Conservation (phyloP, 2,113 vertebrate genomes). For the Phainopepla nitens region DNA sequence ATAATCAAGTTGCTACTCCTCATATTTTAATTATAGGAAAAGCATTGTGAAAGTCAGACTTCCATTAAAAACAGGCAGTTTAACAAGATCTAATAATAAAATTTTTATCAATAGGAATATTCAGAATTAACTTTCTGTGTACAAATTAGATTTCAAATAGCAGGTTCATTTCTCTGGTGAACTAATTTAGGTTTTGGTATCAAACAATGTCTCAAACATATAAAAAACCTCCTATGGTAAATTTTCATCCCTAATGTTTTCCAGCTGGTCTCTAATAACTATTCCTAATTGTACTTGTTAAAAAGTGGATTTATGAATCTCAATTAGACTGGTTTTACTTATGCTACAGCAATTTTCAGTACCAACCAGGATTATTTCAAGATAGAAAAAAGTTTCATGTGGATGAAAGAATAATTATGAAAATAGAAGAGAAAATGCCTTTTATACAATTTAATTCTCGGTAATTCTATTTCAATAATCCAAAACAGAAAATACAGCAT, state of each 20-base stretch:
- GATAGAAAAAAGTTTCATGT: conserved; percentile 48
- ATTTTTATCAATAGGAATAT: conserved; percentile 62
- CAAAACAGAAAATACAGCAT: conserved; percentile 19
- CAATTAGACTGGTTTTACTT: conserved; percentile 68
- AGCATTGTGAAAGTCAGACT: conserved; percentile 34
- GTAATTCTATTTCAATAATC: conserved; percentile 44
- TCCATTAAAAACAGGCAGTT: conserved; percentile 39
- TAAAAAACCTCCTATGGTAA: conserved; percentile 56
- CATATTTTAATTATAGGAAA: conserved; percentile 60
- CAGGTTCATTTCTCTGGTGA: conserved; percentile 55
- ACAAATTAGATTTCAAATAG: conserved; percentile 61
- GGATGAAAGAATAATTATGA: conserved; percentile 68
- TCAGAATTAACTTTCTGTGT: conserved; percentile 57
- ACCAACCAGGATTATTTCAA: conserved; percentile 35
- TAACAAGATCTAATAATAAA: conserved; percentile 53
- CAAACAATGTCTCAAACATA: conserved; percentile 53
- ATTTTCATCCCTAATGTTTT: conserved; percentile 60
- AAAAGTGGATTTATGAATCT: conserved; percentile 76
- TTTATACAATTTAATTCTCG: conserved; percentile 40
- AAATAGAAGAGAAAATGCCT: conserved; percentile 63
- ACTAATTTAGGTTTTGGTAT: conserved; percentile 58
- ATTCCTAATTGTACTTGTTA: conserved; percentile 76
- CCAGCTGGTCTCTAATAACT: conserved; percentile 72
- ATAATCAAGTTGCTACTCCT: conserved; percentile 35
- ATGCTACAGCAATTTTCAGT: conserved; percentile 36